A percentile compares a stretch with the other conserved stretches of the same genome.
phyloP scores from a whole-genome alignment of 2,888 invertebrate genomes.

The Chrysopilus asiliformis region DNA sequence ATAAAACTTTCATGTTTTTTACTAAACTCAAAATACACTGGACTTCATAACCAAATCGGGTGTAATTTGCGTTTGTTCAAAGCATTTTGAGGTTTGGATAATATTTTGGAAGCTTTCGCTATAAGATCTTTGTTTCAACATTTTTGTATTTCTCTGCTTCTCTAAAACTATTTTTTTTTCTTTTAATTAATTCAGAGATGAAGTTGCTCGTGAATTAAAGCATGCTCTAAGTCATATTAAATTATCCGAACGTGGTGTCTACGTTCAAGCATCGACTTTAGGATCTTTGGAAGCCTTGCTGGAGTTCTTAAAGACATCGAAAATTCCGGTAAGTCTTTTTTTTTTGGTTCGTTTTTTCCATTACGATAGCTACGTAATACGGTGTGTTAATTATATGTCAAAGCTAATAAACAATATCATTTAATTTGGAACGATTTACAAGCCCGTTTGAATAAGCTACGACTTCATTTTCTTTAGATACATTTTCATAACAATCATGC shows the following conservation, averaged over 20 bases:
- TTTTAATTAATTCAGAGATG: constrained; percentile 45
- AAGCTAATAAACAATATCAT: too few relatives aligned
- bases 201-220: constrained; percentile 75
- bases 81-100: too few relatives aligned
- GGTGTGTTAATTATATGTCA: not conserved
- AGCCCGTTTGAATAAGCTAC: too few relatives aligned
- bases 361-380: too few relatives aligned
- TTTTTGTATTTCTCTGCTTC: not conserved
- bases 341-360: not conserved
- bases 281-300: constrained; percentile 94
- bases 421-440: too few relatives aligned
- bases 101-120: not conserved
- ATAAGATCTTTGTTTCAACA: constrained; percentile 1
- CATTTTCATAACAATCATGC: too few relatives aligned
- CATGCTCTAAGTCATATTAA: constrained; percentile 87
- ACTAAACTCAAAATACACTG: too few relatives aligned
- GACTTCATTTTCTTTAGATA: too few relatives aligned
- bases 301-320: constrained; percentile 80
- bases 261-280: constrained; percentile 99
- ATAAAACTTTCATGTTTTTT: too few relatives aligned
- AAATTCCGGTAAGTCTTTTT: constrained; percentile 71
- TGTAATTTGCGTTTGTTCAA: too few relatives aligned
- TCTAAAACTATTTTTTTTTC: constrained; percentile 5
- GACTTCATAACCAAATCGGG: too few relatives aligned
- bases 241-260: constrained; percentile 83